Evolutionary conservation across 2,113 vertebrate species (phyloP).

Genomic region (Egretta garzetta): DNA sequence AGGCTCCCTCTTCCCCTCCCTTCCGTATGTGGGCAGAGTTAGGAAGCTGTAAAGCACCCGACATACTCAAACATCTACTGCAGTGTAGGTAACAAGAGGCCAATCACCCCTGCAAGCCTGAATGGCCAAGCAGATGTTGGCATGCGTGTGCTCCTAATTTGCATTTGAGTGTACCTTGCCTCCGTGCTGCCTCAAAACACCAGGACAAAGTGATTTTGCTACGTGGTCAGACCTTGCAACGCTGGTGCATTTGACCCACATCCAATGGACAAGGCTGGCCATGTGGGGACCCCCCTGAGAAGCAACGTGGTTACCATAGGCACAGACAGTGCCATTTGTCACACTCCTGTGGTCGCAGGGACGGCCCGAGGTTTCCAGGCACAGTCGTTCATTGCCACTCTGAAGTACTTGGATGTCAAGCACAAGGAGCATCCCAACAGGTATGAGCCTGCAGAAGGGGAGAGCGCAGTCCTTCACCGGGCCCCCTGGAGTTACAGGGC

Average conservation of each 20-base stretch:
- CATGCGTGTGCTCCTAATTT: accelerated
- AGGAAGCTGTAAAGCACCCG: background rate
- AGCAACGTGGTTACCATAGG: conserved; percentile 91
- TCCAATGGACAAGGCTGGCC: conserved; percentile 85
- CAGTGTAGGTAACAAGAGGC: background rate
- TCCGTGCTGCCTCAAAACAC: background rate
- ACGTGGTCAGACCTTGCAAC: accelerated
- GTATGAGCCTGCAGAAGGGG: conserved; percentile 52
- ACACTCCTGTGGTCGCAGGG: conserved; percentile 93
- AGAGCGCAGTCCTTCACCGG: background rate
- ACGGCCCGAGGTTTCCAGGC: conserved; percentile 95
- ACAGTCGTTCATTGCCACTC: conserved; percentile 93
- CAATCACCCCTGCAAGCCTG: background rate
- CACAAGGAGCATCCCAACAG: conserved; percentile 98
- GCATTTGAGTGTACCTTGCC: background rate
- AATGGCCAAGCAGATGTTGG: too few species aligned
- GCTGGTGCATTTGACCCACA: background rate
- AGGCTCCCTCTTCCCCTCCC: background rate
- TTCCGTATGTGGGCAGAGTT: background rate
- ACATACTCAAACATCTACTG: background rate
- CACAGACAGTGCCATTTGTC: conserved; percentile 94
- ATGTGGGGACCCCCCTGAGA: conserved; percentile 89
- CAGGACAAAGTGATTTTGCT: background rate
- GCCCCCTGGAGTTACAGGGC: background rate
- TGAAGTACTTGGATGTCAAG: conserved; percentile 96